Conservation (phyloP, 2,888 invertebrate genomes). For the Drosophila nr. fundita region DNA sequence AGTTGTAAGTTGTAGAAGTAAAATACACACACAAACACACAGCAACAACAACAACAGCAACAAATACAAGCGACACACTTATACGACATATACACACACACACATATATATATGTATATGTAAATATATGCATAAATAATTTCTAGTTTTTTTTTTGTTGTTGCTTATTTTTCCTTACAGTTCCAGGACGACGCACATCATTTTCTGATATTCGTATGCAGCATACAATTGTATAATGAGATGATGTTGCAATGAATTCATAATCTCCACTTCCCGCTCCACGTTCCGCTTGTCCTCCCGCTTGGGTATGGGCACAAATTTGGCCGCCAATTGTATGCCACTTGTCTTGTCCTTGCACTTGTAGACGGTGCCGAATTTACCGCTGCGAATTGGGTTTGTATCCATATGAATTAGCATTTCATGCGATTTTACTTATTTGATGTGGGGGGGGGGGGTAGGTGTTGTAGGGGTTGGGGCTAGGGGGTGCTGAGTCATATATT, state of each 20-base stretch:
- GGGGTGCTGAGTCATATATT: not conserved
- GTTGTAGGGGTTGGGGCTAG: no score
- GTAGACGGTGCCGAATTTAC: constrained; percentile 98
- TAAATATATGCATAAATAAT: constrained; percentile 4
- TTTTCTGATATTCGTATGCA: constrained; percentile 96
- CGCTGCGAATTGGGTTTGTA: constrained; percentile 87
- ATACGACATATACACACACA: constrained; percentile 41
- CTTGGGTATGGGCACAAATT: constrained; percentile 94
- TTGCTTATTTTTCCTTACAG: constrained; percentile 89
- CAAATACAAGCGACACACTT: constrained; percentile 16
- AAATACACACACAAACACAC: constrained; percentile 28
- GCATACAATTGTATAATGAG: constrained; percentile 98
- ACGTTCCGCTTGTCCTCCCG: constrained; percentile 96
- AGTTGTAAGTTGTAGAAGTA: constrained; percentile 25
- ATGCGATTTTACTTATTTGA: constrained; percentile 10
- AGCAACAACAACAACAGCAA: constrained; percentile 12
- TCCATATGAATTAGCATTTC: constrained; percentile 69
- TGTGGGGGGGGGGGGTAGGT: no score
- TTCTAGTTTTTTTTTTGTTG: not conserved
- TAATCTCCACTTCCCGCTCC: constrained; percentile 98
- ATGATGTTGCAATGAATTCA: constrained; percentile 97
- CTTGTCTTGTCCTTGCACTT: constrained; percentile 94
- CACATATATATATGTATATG: not conserved
- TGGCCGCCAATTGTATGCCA: constrained; percentile 94
- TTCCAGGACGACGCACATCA: constrained; percentile 98